Percentiles rank a stretch among this genome's conserved stretches.
Evolutionary conservation across 2,888 invertebrate genomes (phyloP).

Genomic region (Neelides folsomi): DNA sequence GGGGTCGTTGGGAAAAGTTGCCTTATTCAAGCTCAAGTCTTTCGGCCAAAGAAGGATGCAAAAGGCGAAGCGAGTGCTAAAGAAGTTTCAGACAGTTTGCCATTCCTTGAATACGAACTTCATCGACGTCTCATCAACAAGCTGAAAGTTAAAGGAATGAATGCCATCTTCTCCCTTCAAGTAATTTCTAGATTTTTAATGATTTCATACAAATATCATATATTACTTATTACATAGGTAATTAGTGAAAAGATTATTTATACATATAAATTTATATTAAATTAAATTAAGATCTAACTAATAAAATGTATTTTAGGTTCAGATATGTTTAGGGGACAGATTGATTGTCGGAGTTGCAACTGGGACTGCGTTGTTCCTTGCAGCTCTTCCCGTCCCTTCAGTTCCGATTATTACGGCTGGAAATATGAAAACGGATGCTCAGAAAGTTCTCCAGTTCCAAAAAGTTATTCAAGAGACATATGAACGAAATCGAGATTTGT

Average conservation of each 20-base stretch:
- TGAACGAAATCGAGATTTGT: constrained; percentile 56
- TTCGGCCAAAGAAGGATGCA: constrained; percentile 61
- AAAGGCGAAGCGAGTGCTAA: constrained; percentile 75
- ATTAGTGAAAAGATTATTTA: background rate
- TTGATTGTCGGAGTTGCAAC: constrained; percentile 77
- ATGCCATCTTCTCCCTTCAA: constrained; percentile 77
- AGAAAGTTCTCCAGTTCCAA: constrained; percentile 53
- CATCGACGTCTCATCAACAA: constrained; percentile 82
- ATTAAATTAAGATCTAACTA: background rate
- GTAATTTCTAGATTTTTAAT: constrained; percentile 36
- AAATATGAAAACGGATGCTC: constrained; percentile 51
- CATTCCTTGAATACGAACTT: constrained; percentile 89
- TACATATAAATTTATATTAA: background rate
- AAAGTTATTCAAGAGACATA: constrained; percentile 56
- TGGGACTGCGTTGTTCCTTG: constrained; percentile 68
- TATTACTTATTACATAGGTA: too few species aligned
- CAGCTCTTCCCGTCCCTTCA: constrained; percentile 61
- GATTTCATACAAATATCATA: too few species aligned
- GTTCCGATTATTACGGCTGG: constrained; percentile 58
- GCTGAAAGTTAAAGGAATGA: constrained; percentile 84
- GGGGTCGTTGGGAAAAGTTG: constrained; percentile 57
- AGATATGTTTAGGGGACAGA: constrained; percentile 71
- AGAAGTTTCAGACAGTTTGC: constrained; percentile 87
- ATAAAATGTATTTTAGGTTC: constrained; percentile 40
- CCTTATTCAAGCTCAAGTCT: constrained; percentile 59